phyloP scores from a whole-genome alignment of 2,888 invertebrate genomes.

The Heliconius cydno region DNA sequence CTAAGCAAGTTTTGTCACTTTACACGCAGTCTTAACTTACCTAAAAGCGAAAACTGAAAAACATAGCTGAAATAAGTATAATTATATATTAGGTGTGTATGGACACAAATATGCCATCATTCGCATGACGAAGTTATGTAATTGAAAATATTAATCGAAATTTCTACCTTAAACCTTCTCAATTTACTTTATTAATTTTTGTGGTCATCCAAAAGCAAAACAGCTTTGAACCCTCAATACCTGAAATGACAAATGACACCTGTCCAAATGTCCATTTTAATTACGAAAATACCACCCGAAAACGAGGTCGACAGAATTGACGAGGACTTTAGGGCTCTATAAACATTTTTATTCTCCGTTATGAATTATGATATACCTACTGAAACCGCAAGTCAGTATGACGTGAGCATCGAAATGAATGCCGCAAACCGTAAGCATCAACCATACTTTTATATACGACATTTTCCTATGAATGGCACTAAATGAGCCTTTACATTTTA shows the following conservation, averaged over 20 bases:
- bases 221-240: conserved; percentile 39
- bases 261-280: conserved; percentile 67
- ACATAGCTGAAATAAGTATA: not conserved
- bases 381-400: conserved; percentile 31
- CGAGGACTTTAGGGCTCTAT: conserved; percentile 59
- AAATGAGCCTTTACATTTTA: conserved; percentile 24
- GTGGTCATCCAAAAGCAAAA: conserved; percentile 23
- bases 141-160: conserved; percentile 6
- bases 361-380: conserved; percentile 45
- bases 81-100: too few species aligned
- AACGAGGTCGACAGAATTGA: conserved; percentile 57
- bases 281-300: conserved; percentile 62
- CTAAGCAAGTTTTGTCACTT: too few species aligned
- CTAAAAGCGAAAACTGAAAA: not conserved
- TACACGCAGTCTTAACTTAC: too few species aligned
- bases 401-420: conserved; percentile 23
- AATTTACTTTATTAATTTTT: conserved; percentile 32
- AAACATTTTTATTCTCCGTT: conserved; percentile 65
- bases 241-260: conserved; percentile 55
- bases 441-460: conserved; percentile 13
- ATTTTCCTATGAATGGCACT: conserved; percentile 26
- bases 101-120: too few species aligned
- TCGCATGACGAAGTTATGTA: not conserved
- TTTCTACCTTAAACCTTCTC: not conserved
- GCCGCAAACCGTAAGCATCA: conserved; percentile 10